Evolutionary conservation across 2,113 vertebrate species (phyloP), one percentile per base, ranked within the genome.

Genomic region (Sinocyclocheilus maitianheensis): DNA sequence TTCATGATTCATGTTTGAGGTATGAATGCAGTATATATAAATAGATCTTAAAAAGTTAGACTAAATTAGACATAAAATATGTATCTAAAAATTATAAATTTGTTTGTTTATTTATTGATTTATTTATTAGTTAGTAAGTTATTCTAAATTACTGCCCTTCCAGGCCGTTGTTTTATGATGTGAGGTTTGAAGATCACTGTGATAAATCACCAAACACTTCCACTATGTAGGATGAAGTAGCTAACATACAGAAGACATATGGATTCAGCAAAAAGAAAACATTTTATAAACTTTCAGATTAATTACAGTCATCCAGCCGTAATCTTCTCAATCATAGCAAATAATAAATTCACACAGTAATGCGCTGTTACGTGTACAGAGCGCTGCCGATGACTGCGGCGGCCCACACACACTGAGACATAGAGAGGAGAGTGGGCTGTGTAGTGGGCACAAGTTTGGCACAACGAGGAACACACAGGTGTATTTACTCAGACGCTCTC

Each of bases 401-500:
- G 3, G 82, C 79, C 84, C 77, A 81, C 84, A 77, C 80, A 72
- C 77, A 83, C 65, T 84, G 63, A 81, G 37, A 84, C 48, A 60
- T 37, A 74, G 81, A 88, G 65, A 53, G 58, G 48, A 34, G 82
- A 55, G 83, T 40, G 46, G 46, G 81, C 34, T 53, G 53, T 46
- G 55, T 48, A 22, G 60, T 51, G 53, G 51, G 55, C 84, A 77
- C 84, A 81, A 82, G 81, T 86, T 86, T 86, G 89, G 30, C 89
- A 74, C 65, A 8, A 43, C 51, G 62, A 78, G 46, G 43, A 74
- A 78, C 12, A 78, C 12, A 67, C 51, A 81, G 69, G 81, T 81
- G 65, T 81, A 85, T 84, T 75, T 26, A 43, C 60, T 69, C 40
- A 12, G 51, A 85, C 77, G 14, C 75, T 62, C 80, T 55, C 58